Evolutionary conservation across 2,888 invertebrate genomes (phyloP), one percentile per base, ranked within the genome.

Genomic region (Hecatera dysodea): DNA sequence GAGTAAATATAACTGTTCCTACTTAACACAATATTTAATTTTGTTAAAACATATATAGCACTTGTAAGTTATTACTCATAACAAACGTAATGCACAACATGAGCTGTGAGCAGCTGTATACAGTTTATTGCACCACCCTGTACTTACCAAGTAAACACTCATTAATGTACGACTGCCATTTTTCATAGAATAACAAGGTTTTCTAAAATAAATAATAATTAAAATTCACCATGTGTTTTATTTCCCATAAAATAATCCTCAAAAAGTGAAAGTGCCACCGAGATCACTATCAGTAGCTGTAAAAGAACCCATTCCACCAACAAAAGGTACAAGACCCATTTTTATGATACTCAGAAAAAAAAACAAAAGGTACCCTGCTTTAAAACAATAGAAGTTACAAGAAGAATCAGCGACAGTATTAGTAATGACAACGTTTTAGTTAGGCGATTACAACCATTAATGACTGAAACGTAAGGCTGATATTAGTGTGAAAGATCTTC

Each of bases 311-410:
- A 64, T 33, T 61, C 46, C 56, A 60, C 50, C 27, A 80, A 71
- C 71, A 77, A 77, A 77, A 62, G 52, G 46, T 69, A 72, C 81
- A 61, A 68, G 59, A 46, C 29, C 22, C 52, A 67, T 46, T 68
- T 75, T 72, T 83, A 72, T 63, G 75, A 39, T 53, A n/a, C 83
- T 70, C 52, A 68, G 48, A 55, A 67, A n/a, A 67, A n/a, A 2
- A 61, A 72, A 84, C 80, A 84, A 82, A 65, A 70, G 67, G 48
- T 12, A n/a, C 24, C 59, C 39, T 59, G 50, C 50, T 64, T 39
- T 78, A 72, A 81, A 81, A 83, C 81, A 83, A 84, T 71, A 70
- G 59, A 67, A 59, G 19, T 74, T 73, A 59, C 66, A 73, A 67
- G 76, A 66, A 81, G 39, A 53, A 22, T 46, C 62, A n/a, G 44